A percentile compares a stretch with the other conserved stretches of the same genome.
phyloP scores from a whole-genome alignment of 2,888 invertebrate genomes.

The Drosophila flavopinicola region DNA sequence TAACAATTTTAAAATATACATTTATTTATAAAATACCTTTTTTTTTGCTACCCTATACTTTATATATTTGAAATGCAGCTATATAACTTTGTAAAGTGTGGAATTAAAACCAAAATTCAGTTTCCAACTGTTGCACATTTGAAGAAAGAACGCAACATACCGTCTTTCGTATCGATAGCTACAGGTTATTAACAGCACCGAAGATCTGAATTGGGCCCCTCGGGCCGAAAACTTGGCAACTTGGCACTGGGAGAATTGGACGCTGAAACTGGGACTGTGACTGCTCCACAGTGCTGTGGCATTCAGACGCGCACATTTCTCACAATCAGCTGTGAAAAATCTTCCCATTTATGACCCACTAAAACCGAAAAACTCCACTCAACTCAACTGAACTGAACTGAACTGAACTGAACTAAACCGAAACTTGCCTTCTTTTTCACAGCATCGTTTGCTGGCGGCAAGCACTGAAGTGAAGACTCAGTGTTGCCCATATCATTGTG shows the following conservation, averaged over 20 bases:
- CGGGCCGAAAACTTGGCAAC: slow-evolving; percentile 17
- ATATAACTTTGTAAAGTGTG: no score
- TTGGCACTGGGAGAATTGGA: slow-evolving; percentile 4
- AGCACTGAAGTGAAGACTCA: slow-evolving; percentile 7
- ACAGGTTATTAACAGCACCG: slow-evolving; percentile 26
- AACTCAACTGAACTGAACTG: slow-evolving; percentile 33
- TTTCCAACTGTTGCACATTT: neutral
- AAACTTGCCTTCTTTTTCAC: slow-evolving; percentile 48
- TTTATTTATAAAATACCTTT: no score
- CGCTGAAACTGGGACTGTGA: slow-evolving; percentile 2
- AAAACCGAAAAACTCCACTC: slow-evolving; percentile 51
- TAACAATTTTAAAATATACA: no score
- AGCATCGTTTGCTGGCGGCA: slow-evolving; percentile 29
- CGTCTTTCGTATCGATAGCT: neutral
- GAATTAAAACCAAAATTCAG: no score
- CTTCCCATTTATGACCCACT: slow-evolving; percentile 79
- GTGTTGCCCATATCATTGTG: slow-evolving; percentile 23
- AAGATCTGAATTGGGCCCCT: slow-evolving; percentile 40
- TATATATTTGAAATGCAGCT: no score
- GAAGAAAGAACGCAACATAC: neutral
- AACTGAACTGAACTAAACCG: slow-evolving; percentile 21
- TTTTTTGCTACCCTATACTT: no score
- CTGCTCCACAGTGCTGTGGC: slow-evolving; percentile 55
- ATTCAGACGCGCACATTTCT: slow-evolving; percentile 70
- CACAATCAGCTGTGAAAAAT: slow-evolving; percentile 82